Evolutionary conservation across 2,888 invertebrate species (phyloP).

Genomic region (Acanthoscelides obtectus): DNA sequence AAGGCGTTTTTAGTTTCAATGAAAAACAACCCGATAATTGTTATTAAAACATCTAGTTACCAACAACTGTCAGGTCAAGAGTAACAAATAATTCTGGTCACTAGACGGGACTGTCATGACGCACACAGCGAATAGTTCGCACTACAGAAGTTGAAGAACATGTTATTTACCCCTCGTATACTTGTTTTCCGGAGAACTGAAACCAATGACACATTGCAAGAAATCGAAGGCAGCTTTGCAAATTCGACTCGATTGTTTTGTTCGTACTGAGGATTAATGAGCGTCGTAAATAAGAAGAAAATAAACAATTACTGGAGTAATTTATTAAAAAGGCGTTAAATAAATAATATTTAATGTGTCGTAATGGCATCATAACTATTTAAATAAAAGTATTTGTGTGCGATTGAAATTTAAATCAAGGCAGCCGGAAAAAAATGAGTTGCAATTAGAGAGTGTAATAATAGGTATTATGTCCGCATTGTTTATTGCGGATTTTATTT

Average conservation of each 20-base stretch:
- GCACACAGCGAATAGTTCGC: too few species aligned
- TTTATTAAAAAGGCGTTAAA: slow-evolving; percentile 12
- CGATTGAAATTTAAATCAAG: not conserved
- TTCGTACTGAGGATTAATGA: not conserved
- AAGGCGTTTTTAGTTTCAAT: too few species aligned
- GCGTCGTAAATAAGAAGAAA: slow-evolving; percentile 3
- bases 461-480: slow-evolving; percentile 2
- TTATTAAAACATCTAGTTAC: too few species aligned
- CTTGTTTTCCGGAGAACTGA: not conserved
- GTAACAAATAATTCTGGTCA: too few species aligned
- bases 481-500: not conserved
- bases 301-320: slow-evolving; percentile 6
- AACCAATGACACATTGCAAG: not conserved
- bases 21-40: too few species aligned
- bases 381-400: slow-evolving; percentile 5
- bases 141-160: too few species aligned
- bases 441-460: not conserved
- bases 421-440: not conserved
- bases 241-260: slow-evolving; percentile 5
- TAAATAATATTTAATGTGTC: slow-evolving; percentile 11
- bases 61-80: too few species aligned
- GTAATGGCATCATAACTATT: slow-evolving; percentile 9
- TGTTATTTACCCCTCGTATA: not conserved
- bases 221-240: slow-evolving; percentile 2
- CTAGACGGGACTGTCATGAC: too few species aligned